A percentile compares a stretch with the other conserved stretches of the same genome.
These are phyloP conservation scores for Brenthis daphne DNA, from an alignment of 2,888 invertebrate genomes.

Conservation along the genomic window DNA sequence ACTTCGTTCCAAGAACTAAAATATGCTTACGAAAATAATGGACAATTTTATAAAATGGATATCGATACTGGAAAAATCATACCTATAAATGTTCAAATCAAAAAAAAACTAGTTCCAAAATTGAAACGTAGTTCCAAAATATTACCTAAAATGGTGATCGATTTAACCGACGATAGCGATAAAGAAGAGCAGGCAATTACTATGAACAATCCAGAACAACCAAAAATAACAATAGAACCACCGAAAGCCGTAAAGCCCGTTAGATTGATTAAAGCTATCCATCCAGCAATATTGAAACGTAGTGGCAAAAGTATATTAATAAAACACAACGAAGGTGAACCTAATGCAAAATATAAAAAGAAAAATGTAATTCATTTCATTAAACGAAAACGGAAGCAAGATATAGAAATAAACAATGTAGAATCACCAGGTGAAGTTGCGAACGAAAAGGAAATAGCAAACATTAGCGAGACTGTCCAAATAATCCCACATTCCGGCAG, in stretches of 20 bases:
- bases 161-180: conserved; percentile 61
- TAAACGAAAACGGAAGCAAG: conserved; percentile 25
- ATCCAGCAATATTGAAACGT: conserved; percentile 35
- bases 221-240: background rate
- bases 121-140: background rate
- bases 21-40: conserved; percentile 56
- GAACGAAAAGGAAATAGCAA: conserved; percentile 3
- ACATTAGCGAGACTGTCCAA: background rate
- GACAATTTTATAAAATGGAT: conserved; percentile 64
- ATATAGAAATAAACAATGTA: background rate
- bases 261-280: conserved; percentile 48
- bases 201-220: background rate
- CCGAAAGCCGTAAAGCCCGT: conserved; percentile 45
- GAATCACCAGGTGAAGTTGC: conserved; percentile 13
- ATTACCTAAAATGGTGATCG: conserved; percentile 48
- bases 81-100: conserved; percentile 64
- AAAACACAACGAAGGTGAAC: conserved; percentile 15
- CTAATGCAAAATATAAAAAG: conserved; percentile 2
- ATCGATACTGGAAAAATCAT: conserved; percentile 54
- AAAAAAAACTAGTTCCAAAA: conserved; percentile 41
- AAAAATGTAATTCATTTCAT: background rate
- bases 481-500: background rate
- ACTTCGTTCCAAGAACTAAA: conserved; percentile 61
- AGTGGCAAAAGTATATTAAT: conserved; percentile 24
- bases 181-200: conserved; percentile 1